Evolutionary conservation across 2,797 vertebrate genomes (phyloP).

Genomic region (Danio jaintianensis): DNA sequence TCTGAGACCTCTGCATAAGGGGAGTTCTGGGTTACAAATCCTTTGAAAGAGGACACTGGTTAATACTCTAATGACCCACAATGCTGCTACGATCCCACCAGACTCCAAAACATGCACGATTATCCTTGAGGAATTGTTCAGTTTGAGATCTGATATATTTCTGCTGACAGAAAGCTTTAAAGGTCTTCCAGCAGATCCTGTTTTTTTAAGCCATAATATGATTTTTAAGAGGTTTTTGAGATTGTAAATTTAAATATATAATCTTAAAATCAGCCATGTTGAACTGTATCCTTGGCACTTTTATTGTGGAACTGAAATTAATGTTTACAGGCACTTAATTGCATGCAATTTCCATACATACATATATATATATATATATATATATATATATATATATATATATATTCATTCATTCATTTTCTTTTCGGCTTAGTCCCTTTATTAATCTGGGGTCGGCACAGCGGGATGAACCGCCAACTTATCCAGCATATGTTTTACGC

Average conservation of each 20-base stretch:
- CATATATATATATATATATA: too few relatives aligned
- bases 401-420: too few relatives aligned
- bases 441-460: too few relatives aligned
- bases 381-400: too few relatives aligned
- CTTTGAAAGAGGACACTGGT: constrained; percentile 12
- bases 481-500: too few relatives aligned
- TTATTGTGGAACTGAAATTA: too few relatives aligned
- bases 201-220: background rate
- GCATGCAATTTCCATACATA: too few relatives aligned
- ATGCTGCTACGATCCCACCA: background rate
- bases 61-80: constrained; percentile 11
- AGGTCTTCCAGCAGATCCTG: background rate
- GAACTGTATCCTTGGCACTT: too few relatives aligned
- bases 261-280: background rate
- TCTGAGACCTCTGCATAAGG: constrained; percentile 11
- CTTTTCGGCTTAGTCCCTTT: too few relatives aligned
- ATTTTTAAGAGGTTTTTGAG: background rate
- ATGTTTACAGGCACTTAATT: too few relatives aligned
- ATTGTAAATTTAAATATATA: background rate
- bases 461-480: too few relatives aligned
- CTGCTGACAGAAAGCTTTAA: background rate
- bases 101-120: background rate
- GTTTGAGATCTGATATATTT: background rate
- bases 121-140: background rate
- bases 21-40: constrained; percentile 11